phyloP scores from a whole-genome alignment of 2,113 vertebrate genomes.

The Irena cyanogastra region DNA sequence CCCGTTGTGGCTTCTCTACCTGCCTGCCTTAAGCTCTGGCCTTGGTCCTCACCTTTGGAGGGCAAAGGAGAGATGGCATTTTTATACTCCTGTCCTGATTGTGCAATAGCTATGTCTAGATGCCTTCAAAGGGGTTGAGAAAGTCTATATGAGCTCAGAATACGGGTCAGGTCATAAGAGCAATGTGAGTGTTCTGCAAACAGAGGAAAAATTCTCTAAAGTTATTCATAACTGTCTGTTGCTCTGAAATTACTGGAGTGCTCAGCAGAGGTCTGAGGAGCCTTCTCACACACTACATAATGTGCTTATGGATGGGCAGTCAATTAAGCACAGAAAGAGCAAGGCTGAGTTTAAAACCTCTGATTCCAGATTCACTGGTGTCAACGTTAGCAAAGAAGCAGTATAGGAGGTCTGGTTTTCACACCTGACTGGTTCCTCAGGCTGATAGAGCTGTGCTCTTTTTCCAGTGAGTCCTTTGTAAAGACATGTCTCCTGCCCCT shows the following conservation, averaged over 20 bases:
- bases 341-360: not conserved
- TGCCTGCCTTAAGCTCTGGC: not conserved
- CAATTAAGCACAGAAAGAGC: constrained; percentile 23
- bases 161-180: not conserved
- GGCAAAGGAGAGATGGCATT: not conserved
- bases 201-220: not conserved
- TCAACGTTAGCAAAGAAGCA: not conserved
- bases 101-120: not conserved
- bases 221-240: not conserved
- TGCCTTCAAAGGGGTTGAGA: not conserved
- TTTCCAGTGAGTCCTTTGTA: not conserved
- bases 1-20: not conserved
- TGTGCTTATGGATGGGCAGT: not conserved
- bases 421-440: not conserved
- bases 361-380: not conserved
- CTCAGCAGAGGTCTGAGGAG: not conserved
- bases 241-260: not conserved
- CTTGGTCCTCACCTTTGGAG: not conserved
- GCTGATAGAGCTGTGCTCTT: not conserved
- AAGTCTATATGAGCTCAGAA: not conserved
- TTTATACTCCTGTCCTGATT: not conserved
- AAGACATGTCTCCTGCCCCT: not conserved
- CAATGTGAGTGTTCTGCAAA: not conserved
- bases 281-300: not conserved
- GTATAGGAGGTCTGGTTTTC: constrained; percentile 14